Evolutionary conservation across 1,140 invertebrate genomes (phyloP).

Genomic region (Drosophila teissieri): DNA sequence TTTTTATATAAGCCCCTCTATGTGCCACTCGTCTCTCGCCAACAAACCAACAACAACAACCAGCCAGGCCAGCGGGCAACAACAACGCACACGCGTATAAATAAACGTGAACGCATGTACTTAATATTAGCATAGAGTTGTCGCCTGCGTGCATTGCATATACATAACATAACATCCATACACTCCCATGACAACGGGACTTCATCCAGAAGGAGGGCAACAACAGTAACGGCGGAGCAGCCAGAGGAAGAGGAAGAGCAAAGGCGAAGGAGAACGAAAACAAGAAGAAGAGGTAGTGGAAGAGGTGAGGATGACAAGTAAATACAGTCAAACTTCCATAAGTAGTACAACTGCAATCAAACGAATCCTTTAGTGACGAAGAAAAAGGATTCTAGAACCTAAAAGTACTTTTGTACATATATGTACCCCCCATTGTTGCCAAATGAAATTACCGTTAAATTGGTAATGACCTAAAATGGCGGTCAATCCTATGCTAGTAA

Average conservation of each 20-base stretch:
- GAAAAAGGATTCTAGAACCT: no score
- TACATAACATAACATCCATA: constrained; percentile 1
- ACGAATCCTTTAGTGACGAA: no score
- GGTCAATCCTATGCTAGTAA: no score
- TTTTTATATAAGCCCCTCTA: constrained; percentile 45
- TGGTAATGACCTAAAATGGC: no score
- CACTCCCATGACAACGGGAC: constrained; percentile 69
- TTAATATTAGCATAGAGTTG: constrained; percentile 65
- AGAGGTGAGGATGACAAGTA: constrained; percentile 52
- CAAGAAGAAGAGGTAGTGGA: constrained; percentile 25
- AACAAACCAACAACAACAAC: constrained; percentile 32
- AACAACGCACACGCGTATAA: constrained; percentile 34
- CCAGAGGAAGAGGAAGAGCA: constrained; percentile 21
- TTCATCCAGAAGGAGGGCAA: constrained; percentile 31
- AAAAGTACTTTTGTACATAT: no score
- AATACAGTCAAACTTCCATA: constrained; percentile 48
- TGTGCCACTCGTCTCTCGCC: constrained; percentile 30
- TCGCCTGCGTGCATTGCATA: constrained; percentile 20
- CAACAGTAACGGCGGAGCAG: constrained; percentile 21
- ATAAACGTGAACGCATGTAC: constrained; percentile 46
- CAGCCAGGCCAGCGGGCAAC: constrained; percentile 21
- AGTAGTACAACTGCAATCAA: not conserved
- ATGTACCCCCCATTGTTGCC: no score
- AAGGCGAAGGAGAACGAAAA: not conserved
- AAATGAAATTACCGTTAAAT: no score